Conservation (phyloP, 2,888 invertebrate species). For the Drosophila barbarae region DNA sequence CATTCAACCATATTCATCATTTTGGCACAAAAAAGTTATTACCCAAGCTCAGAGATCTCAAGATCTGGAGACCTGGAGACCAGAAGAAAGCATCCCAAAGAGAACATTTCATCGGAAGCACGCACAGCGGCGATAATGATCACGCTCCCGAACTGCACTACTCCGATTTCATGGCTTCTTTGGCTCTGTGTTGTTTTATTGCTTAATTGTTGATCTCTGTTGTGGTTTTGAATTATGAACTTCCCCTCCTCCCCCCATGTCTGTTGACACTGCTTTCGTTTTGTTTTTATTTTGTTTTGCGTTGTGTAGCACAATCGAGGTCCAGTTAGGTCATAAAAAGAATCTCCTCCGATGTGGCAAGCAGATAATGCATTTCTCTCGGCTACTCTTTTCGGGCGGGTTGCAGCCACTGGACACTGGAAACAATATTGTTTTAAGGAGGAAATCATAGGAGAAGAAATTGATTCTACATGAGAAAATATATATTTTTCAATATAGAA, state of each 20-base stretch:
- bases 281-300: constrained; percentile 38
- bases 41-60: constrained; percentile 3
- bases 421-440: background rate
- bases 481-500: background rate
- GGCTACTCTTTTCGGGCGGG: constrained; percentile 49
- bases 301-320: constrained; percentile 68
- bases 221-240: constrained; percentile 48
- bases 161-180: constrained; percentile 49
- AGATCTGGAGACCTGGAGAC: background rate
- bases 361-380: constrained; percentile 60
- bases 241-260: constrained; percentile 17
- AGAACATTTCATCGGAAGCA: constrained; percentile 65
- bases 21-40: constrained; percentile 34
- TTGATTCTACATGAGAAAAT: background rate
- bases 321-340: constrained; percentile 72
- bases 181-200: constrained; percentile 58
- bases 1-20: constrained; percentile 10
- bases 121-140: constrained; percentile 56
- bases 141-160: constrained; percentile 62
- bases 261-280: constrained; percentile 37
- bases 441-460: background rate
- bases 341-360: constrained; percentile 59
- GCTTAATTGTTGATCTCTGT: constrained; percentile 70
- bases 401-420: constrained; percentile 1
- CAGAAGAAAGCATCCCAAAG: constrained; percentile 1